Evolutionary conservation across 2,113 vertebrate species (phyloP).

Genomic region (Leptodactylus fuscus): DNA sequence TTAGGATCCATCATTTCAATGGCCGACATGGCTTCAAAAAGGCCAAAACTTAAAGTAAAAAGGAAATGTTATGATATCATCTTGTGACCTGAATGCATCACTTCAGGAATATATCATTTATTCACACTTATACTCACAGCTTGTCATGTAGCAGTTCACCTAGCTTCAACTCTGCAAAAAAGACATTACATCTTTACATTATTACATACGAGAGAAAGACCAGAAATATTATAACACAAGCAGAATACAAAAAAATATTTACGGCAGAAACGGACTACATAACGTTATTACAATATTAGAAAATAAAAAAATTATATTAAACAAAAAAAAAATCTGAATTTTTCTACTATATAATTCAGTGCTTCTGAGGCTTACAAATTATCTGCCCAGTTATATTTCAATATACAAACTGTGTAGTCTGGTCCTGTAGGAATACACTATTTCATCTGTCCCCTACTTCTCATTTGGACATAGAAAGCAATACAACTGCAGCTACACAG

Average conservation of each 20-base stretch:
- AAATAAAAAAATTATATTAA: too few relatives aligned
- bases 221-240: background rate
- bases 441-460: background rate
- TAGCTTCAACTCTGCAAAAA: constrained; percentile 89
- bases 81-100: too few relatives aligned
- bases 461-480: too few relatives aligned
- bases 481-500: too few relatives aligned
- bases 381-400: too few relatives aligned
- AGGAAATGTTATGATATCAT: background rate
- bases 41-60: constrained; percentile 86
- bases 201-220: too few relatives aligned
- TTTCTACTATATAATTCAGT: too few relatives aligned
- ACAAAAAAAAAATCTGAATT: too few relatives aligned
- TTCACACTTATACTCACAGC: constrained; percentile 82
- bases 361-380: too few relatives aligned
- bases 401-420: background rate
- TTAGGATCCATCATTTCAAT: constrained; percentile 99
- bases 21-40: constrained; percentile 99
- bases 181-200: constrained; percentile 45
- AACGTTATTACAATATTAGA: too few relatives aligned
- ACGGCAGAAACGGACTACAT: too few relatives aligned
- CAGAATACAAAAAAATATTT: background rate
- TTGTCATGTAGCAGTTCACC: constrained; percentile 98
- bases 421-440: background rate
- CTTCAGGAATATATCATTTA: background rate